Evolutionary conservation across 2,797 vertebrate genomes (phyloP).

Genomic region (Nasua narica): DNA sequence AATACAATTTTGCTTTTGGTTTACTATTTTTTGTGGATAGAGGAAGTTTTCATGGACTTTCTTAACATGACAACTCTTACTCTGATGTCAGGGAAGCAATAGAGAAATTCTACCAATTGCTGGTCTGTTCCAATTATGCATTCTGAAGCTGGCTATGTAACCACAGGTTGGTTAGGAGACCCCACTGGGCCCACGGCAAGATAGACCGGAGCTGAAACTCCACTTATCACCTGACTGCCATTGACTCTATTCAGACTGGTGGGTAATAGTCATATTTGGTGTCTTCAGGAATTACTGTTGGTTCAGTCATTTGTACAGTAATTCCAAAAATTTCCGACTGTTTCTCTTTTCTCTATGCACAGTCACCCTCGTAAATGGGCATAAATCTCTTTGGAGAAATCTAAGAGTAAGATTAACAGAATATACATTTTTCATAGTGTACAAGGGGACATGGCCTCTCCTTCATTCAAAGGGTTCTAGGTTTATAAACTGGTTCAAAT

Average conservation of each 20-base stretch:
- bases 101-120: background rate
- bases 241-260: background rate
- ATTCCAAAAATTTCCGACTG: background rate
- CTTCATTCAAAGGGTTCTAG: background rate
- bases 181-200: background rate
- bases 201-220: background rate
- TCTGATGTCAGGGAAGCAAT: too few species aligned
- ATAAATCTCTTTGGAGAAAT: background rate
- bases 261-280: background rate
- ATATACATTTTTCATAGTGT: background rate
- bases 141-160: background rate
- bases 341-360: background rate
- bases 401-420: background rate
- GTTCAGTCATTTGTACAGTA: background rate
- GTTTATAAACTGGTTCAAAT: background rate
- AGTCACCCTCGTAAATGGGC: background rate
- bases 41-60: background rate
- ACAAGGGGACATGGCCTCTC: background rate
- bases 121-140: background rate
- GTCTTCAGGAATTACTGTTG: background rate
- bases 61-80: background rate
- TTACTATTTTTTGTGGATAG: background rate
- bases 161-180: background rate
- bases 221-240: background rate
- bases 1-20: background rate